phyloP scores from a whole-genome alignment of 2,797 vertebrate genomes.

The Arnoldichthys spilopterus region DNA sequence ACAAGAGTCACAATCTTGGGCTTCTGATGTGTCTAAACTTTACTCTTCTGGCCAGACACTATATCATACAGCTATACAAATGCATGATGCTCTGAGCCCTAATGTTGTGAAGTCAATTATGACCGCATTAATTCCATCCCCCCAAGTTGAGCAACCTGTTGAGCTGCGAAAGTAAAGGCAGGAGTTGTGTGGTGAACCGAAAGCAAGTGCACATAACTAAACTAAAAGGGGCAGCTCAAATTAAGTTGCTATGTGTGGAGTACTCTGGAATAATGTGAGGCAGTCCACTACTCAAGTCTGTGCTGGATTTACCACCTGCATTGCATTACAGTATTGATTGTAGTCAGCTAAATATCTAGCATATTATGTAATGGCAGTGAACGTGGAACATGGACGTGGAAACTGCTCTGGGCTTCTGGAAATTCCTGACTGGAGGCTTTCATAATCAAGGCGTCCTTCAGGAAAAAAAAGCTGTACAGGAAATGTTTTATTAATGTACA shows the following conservation, averaged over 20 bases:
- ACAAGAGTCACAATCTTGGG: slow-evolving; percentile 22
- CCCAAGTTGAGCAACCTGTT: background rate
- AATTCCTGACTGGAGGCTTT: background rate
- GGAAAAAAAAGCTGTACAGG: no score
- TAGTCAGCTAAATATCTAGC: slow-evolving; percentile 14
- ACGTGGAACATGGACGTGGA: no score
- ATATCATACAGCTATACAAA: background rate
- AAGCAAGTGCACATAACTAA: slow-evolving; percentile 14
- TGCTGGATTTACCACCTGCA: slow-evolving; percentile 7
- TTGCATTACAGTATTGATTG: background rate
- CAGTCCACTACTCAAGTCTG: background rate
- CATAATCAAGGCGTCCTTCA: background rate
- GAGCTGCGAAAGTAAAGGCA: background rate
- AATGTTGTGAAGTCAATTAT: slow-evolving; percentile 12
- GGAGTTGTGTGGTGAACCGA: slow-evolving; percentile 8
- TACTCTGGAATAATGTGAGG: background rate
- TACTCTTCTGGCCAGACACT: background rate
- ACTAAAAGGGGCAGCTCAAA: slow-evolving; percentile 3
- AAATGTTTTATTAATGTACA: no score
- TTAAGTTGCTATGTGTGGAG: slow-evolving; percentile 22
- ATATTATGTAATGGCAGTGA: background rate
- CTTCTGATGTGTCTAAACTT: slow-evolving; percentile 25
- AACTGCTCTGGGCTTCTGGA: background rate
- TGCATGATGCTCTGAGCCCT: background rate
- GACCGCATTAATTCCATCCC: slow-evolving; percentile 18